Evolutionary conservation across 1,140 invertebrate genomes (phyloP), one percentile per base, ranked within the genome.

Genomic region (Pachyrhynchus sulphureomaculatus): DNA sequence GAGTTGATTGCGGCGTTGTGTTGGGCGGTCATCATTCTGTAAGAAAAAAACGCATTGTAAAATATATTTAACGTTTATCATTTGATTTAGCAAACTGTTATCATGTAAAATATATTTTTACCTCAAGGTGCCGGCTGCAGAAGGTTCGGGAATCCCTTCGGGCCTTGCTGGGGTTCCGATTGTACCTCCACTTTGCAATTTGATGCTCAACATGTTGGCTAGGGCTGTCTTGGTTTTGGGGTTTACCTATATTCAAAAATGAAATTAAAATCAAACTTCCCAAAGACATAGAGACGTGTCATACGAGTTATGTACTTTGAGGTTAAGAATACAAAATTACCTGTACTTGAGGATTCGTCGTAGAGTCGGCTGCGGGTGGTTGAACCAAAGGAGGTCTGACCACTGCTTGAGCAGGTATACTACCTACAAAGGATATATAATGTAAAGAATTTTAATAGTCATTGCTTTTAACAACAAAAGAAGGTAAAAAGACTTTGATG

Each of bases 221-320:
- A 98, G 78, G 0, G 95, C 95, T 1, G 94, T 96, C 81, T 97
- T 98, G 4, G 95, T 96, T 76, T 95, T 95, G 0, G 92, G 85
- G 72, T 93, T 94, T 26, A 95, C 55, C 51, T 54, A 17, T 15
- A 37, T n/a, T 15, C 12, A 37, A 2, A 37, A 37, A 15, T 15
- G 1, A 6, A 2, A 37, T 89, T n/a, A n/a, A n/a, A n/a, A n/a
- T n/a, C n/a, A 32, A 32, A 6, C 29, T 32, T 32, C 12, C 12
- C 12, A 4, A 32, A 32, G 5, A 32, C 12, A 32, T 32, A 32
- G 29, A 6, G 29, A 4, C 12, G 5, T 6, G 29, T 32, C 29
- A 6, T 12, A 4, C 29, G 12, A 32, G 12, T 32, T 32, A 32
- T 32, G 12, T n/a, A n/a, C n/a, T n/a, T n/a, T n/a, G n/a, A n/a